phyloP scores from a whole-genome alignment of 2,797 vertebrate genomes.

The Serranus cabrilla region DNA sequence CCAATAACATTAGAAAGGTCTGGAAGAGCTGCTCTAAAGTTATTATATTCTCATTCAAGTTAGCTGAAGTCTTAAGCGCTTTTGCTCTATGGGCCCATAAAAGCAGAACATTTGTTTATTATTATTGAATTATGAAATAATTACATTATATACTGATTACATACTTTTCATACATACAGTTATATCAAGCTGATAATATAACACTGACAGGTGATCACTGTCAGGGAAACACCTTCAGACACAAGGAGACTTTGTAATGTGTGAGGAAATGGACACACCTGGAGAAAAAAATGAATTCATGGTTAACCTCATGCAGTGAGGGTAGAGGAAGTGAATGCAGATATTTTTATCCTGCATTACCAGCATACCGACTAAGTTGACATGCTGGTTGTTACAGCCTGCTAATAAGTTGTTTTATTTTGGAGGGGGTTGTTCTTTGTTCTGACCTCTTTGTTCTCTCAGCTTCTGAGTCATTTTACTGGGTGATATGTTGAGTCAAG shows the following conservation, averaged over 20 bases:
- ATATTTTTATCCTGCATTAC: not conserved
- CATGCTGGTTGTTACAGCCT: not conserved
- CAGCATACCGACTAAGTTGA: not conserved
- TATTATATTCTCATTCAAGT: too few species aligned
- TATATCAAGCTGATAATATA: too few species aligned
- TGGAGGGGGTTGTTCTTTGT: not conserved
- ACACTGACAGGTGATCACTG: not conserved
- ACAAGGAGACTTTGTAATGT: conserved; percentile 6
- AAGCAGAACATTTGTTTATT: too few species aligned
- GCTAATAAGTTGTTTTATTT: not conserved
- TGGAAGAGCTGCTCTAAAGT: too few species aligned
- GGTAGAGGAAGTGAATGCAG: not conserved
- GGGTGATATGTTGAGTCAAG: conserved; percentile 20
- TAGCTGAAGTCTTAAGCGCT: too few species aligned
- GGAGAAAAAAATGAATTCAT: not conserved
- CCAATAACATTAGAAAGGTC: too few species aligned
- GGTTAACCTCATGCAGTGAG: not conserved
- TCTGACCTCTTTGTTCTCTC: conserved; percentile 35
- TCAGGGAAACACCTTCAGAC: not conserved
- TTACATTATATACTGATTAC: too few species aligned
- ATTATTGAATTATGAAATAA: too few species aligned
- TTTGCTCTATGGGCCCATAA: too few species aligned
- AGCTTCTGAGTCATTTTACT: conserved; percentile 32
- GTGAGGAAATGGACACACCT: conserved; percentile 4
- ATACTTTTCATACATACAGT: too few species aligned